Evolutionary conservation across 2,797 vertebrate genomes (phyloP), one percentile per base, ranked within the genome.

Genomic region (Artibeus jamaicensis): DNA sequence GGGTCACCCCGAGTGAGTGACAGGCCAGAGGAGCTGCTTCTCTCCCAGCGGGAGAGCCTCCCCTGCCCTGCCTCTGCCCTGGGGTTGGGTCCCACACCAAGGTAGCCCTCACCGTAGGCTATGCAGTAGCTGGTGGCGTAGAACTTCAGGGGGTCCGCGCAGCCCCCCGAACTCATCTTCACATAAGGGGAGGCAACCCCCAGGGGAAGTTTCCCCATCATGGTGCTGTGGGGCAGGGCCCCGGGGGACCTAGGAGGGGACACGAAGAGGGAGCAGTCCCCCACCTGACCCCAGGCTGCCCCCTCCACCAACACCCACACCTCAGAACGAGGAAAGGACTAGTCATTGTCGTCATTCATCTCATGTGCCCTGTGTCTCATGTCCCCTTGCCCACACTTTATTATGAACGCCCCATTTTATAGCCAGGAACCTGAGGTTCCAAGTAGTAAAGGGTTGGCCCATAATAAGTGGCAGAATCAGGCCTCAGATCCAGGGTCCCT

Each of bases 61-160:
- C 50, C 24, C 39, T 18, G 29, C 59, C 62, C 85, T 5, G 9
- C 37, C 42, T 2, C 0, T 3, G 7, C 46, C 65, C 81, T 2
- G 1, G 37, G 34, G 15, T 21, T 10, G 21, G 26, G 10, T 21
- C 22, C 55, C 0, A 2, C 19, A 10, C n/a, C 44, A 7, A 22
- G 62, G 22, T 0, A 0, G 8, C 26, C 85, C 98, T 98, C 94
- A 98, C 98, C 98, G 0, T 98, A 95, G 48, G 98, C 97, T 50
- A 93, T 96, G 39, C 95, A 65, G 46, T 98, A 98, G 94, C 44
- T 98, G 55, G 98, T 98, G 83, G 97, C 91, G 0, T 98, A 98
- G 94, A 98, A 98, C 24, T 98, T 96, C 95, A 97, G 9, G 16
- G 98, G 98, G 46, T 98, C 93, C 0, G 96, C 9, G 76, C 97